phyloP scores from a whole-genome alignment of 1,140 invertebrate genomes.

The Ceratina australensis region DNA sequence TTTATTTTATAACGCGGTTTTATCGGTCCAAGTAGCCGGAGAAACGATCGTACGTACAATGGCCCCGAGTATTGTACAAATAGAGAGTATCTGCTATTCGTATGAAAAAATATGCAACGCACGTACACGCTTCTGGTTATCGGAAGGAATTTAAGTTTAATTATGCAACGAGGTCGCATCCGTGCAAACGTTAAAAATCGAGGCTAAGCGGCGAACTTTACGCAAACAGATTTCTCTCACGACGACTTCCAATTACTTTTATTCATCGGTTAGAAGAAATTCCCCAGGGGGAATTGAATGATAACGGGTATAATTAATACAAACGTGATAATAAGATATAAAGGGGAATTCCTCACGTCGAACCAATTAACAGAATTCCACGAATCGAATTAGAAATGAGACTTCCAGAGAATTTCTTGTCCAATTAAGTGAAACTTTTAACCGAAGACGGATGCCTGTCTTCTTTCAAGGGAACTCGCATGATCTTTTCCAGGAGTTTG shows the following conservation, averaged over 20 bases:
- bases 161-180: background rate
- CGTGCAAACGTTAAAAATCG: background rate
- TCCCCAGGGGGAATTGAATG: background rate
- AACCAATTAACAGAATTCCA: background rate
- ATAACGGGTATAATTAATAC: too few relatives aligned
- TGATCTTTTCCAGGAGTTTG: background rate
- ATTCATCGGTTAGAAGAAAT: background rate
- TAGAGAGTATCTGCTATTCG: too few relatives aligned
- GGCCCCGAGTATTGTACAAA: too few relatives aligned
- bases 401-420: background rate
- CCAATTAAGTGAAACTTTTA: slow-evolving; percentile 23
- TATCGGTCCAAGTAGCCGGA: too few relatives aligned
- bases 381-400: slow-evolving; percentile 29
- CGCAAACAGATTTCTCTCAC: background rate
- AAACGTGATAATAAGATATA: too few relatives aligned
- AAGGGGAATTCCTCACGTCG: background rate
- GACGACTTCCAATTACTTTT: background rate
- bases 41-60: too few relatives aligned
- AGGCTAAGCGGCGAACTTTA: background rate
- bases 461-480: background rate
- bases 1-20: too few relatives aligned
- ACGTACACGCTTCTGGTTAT: background rate
- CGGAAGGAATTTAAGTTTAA: background rate
- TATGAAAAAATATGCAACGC: too few relatives aligned
- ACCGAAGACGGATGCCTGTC: too few relatives aligned